phyloP scores from a whole-genome alignment of 2,888 invertebrate species.

The Phortica okadai region DNA sequence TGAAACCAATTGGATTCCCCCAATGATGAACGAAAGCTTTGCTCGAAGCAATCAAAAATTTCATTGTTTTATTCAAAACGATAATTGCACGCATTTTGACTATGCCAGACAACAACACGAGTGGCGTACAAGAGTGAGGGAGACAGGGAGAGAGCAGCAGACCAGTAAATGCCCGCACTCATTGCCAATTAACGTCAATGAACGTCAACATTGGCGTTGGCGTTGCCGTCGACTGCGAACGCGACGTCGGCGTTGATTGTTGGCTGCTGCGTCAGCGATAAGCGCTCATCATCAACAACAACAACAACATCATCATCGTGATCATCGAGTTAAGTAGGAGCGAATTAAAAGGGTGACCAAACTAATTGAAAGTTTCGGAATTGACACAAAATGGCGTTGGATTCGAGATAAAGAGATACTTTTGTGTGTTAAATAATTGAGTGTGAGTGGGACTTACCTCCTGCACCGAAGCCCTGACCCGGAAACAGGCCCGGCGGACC shows the following conservation, averaged over 20 bases:
- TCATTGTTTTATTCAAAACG: slow-evolving; percentile 69
- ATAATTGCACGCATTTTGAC: slow-evolving; percentile 73
- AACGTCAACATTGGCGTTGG: slow-evolving; percentile 17
- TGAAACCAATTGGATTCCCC: slow-evolving; percentile 52
- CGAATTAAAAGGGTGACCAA: slow-evolving; percentile 43
- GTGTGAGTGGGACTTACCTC: slow-evolving; percentile 75
- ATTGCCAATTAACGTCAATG: slow-evolving; percentile 60
- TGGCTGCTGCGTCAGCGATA: not conserved
- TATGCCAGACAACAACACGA: slow-evolving; percentile 41
- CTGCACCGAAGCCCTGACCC: slow-evolving; percentile 79
- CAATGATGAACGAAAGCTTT: not conserved
- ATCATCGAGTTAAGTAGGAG: too few relatives aligned
- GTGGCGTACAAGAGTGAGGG: not conserved
- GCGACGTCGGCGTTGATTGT: not conserved
- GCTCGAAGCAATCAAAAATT: slow-evolving; percentile 59
- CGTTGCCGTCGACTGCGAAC: not conserved
- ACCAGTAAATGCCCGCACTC: slow-evolving; percentile 46
- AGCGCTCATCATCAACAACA: not conserved
- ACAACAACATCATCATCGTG: not conserved
- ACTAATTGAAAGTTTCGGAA: slow-evolving; percentile 40
- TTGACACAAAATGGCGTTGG: slow-evolving; percentile 30
- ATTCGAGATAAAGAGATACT: not conserved
- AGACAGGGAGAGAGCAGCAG: slow-evolving; percentile 8
- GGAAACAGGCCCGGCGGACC: slow-evolving; percentile 82
- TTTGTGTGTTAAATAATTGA: not conserved